A percentile compares a stretch with the other conserved stretches of the same genome.
Conservation (phyloP, 1,140 invertebrate species). For the Drosophila mojavensis region DNA sequence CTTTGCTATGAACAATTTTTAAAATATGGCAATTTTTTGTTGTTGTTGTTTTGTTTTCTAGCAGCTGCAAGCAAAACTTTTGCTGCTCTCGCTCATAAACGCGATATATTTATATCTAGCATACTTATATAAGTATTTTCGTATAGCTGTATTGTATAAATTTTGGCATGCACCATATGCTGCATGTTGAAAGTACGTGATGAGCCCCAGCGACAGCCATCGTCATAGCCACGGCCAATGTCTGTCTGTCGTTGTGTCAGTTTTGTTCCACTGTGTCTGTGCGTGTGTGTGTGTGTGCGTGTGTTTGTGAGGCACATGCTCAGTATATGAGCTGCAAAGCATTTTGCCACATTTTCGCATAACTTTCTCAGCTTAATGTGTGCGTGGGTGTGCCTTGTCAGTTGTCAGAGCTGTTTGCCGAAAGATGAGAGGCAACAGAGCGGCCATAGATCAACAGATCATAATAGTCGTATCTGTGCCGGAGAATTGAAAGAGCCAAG, state of each 20-base stretch:
- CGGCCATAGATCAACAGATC: conserved; percentile 9
- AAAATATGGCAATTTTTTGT: conserved; percentile 48
- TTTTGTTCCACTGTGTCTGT: neutral
- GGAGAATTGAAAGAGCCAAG: neutral
- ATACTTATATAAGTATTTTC: conserved; percentile 16
- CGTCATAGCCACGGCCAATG: conserved; percentile 1
- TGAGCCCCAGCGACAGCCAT: conserved; percentile 21
- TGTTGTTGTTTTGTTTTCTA: neutral
- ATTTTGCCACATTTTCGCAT: conserved; percentile 52
- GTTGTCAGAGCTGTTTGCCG: neutral
- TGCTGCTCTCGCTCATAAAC: conserved; percentile 48
- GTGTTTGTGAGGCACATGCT: conserved; percentile 37
- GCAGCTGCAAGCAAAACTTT: conserved; percentile 51
- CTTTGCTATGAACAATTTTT: conserved; percentile 51
- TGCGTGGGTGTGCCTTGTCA: conserved; percentile 1
- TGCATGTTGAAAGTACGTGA: conserved; percentile 54
- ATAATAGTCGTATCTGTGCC: neutral
- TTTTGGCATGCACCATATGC: conserved; percentile 62
- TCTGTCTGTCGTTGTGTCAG: neutral
- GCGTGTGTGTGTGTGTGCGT: conserved; percentile 5
- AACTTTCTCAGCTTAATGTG: conserved; percentile 25
- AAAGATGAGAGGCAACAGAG: conserved; percentile 15
- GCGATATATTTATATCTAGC: conserved; percentile 42
- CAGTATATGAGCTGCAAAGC: conserved; percentile 46
- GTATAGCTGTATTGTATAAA: conserved; percentile 49